Evolutionary conservation across 2,797 vertebrate genomes (phyloP), one percentile per base, ranked within the genome.

Genomic region (Chrosomus eos): DNA sequence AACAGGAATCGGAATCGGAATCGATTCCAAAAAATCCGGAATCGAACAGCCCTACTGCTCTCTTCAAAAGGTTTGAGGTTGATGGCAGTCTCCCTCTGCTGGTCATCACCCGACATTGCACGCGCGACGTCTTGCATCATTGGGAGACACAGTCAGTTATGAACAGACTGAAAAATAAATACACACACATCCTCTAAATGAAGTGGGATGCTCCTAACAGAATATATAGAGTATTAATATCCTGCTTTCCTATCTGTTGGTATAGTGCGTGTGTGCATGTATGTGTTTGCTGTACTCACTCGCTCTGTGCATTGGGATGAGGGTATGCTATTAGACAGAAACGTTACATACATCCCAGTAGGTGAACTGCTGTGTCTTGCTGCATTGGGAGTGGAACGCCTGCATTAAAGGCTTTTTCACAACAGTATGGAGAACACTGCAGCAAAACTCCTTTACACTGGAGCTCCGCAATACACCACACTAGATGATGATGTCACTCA

Each of bases 51-150:
- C n/a, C n/a, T n/a, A n/a, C 36, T 84, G 67, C 75, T 23, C 43
- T 53, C 11, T 71, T 68, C 33, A 64, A 11, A 71, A 40, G 38
- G 51, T 81, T 74, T 78, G 85, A 85, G 81, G 89, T 89, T 90
- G 90, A 84, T 86, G 77, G 31, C 72, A 90, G 92, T 89, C 92
- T 91, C 94, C 94, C 92, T 93, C 94, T 94, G 85, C 89, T 94
- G 94, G 90, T 53, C 60, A 31, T 58, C 21, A 5, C 19, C 13
- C 48, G 26, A 53, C 36, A 91, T 82, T 89, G 81, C 89, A 85
- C 64, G 36, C 26, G 36, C 14, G 19, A 31, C 45, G 45, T 31
- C 38, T 68, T 68, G 70, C 21, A 31, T 84, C 75, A 84, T 33
- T 28, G 67, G 58, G 67, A 72, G 43, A 78, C 73, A 68, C 78